phyloP scores from a whole-genome alignment of 2,113 vertebrate species.

The Scytalopus superciliaris region DNA sequence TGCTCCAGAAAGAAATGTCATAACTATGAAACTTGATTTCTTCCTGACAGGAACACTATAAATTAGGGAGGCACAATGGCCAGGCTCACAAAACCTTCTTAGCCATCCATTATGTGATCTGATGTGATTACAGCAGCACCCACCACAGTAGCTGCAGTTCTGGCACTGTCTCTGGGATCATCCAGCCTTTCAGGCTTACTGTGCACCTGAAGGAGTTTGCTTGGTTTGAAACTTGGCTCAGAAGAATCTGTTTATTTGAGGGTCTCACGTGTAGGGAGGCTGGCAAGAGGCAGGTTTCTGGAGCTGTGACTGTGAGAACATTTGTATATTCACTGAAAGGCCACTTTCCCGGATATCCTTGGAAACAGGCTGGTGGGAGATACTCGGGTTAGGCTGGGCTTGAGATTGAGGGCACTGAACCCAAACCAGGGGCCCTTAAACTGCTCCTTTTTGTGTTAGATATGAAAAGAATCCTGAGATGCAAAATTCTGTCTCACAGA shows the following conservation, averaged over 20 bases:
- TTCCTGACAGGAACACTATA: slow-evolving; percentile 48
- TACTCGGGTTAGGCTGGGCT: neutral
- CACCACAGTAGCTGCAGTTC: neutral
- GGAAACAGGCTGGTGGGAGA: neutral
- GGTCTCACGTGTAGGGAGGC: neutral
- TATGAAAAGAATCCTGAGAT: neutral
- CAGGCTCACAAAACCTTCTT: slow-evolving; percentile 29
- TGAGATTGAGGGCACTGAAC: neutral
- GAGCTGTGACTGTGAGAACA: neutral
- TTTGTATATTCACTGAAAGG: neutral
- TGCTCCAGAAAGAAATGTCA: slow-evolving; percentile 69
- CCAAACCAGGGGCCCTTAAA: neutral
- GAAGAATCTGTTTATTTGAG: neutral
- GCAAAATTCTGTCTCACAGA: neutral
- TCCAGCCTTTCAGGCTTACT: neutral
- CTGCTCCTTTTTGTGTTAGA: neutral
- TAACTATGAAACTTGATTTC: slow-evolving; percentile 71
- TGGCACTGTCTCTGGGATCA: slow-evolving; percentile 5
- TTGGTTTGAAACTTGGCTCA: neutral
- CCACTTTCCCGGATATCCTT: neutral
- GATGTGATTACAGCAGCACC: slow-evolving; percentile 39
- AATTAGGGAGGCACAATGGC: slow-evolving; percentile 40
- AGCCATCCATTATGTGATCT: slow-evolving; percentile 25
- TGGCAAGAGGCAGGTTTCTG: neutral
- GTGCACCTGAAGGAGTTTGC: neutral